A percentile compares a stretch with the other conserved stretches of the same genome.
Evolutionary conservation across 2,888 invertebrate species (phyloP).

Genomic region (Tigriopus californicus): DNA sequence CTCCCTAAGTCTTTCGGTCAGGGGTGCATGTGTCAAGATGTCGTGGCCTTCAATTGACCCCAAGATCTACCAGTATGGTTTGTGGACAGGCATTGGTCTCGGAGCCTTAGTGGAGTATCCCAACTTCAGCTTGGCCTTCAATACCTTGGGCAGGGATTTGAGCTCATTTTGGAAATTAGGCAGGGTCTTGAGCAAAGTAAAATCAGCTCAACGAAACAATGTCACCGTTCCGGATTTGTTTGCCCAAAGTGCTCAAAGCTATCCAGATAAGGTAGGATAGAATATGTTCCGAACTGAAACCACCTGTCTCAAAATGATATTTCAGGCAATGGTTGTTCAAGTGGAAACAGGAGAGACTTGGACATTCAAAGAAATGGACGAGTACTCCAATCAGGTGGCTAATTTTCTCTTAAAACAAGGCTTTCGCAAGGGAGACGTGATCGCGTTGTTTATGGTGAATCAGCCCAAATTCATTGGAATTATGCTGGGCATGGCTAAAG

Average conservation of each 20-base stretch:
- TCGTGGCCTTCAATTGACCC: no score
- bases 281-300: no score
- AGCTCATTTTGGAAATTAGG: not conserved
- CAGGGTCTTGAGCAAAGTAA: not conserved
- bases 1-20: no score
- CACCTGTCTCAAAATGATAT: no score
- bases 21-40: no score
- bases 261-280: no score
- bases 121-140: not conserved
- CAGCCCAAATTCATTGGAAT: constrained; percentile 72
- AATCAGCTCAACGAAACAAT: no score
- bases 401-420: constrained; percentile 58
- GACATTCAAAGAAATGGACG: not conserved
- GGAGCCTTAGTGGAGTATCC: not conserved
- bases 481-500: constrained; percentile 71
- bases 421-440: constrained; percentile 64
- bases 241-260: no score
- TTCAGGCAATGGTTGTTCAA: not conserved
- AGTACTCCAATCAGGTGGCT: constrained; percentile 46
- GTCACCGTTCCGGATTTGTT: no score
- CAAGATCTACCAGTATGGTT: not conserved
- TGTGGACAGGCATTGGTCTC: not conserved
- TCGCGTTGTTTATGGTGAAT: constrained; percentile 78
- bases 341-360: not conserved
- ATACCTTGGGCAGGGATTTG: not conserved